These are phyloP conservation scores for Pseudochaenichthys georgianus DNA, from an alignment of 2,797 vertebrate genomes.

Conservation along the genomic window DNA sequence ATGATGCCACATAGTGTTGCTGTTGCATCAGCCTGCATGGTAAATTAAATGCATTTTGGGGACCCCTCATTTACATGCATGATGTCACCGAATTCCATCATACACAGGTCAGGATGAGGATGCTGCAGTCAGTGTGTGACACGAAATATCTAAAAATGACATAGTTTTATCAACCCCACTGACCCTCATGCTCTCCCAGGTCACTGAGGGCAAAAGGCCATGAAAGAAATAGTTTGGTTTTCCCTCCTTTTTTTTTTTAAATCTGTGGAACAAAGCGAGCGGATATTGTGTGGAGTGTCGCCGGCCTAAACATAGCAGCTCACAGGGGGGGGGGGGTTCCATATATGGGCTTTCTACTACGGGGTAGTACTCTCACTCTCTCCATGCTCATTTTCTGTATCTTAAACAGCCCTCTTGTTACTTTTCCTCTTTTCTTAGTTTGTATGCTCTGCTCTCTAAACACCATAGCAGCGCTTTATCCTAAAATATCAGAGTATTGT, in stretches of 20 bases:
- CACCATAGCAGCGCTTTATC: too few species aligned
- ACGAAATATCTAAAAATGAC: background rate
- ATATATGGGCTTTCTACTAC: constrained; percentile 62
- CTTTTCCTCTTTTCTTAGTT: accelerated
- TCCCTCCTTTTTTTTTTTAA: constrained; percentile 57
- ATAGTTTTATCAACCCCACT: constrained; percentile 2
- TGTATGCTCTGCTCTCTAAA: accelerated
- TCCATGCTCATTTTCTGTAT: background rate
- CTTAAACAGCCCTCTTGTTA: background rate
- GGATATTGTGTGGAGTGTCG: constrained; percentile 25
- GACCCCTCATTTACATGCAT: background rate
- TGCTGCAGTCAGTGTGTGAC: background rate
- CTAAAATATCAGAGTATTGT: background rate
- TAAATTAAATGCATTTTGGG: background rate
- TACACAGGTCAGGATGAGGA: background rate
- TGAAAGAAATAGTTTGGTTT: constrained; percentile 35
- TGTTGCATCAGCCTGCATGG: constrained; percentile 3
- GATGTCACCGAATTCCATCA: background rate
- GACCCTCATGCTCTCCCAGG: background rate
- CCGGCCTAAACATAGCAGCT: constrained; percentile 27
- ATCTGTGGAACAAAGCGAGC: constrained; percentile 57
- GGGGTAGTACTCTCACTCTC: background rate
- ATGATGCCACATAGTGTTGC: background rate
- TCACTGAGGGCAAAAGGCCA: constrained; percentile 46
- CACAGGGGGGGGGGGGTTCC: constrained; percentile 10